Base-by-base conservation (phyloP, 2,888 invertebrate species). In the Gymnosoma rotundatum region DNA sequence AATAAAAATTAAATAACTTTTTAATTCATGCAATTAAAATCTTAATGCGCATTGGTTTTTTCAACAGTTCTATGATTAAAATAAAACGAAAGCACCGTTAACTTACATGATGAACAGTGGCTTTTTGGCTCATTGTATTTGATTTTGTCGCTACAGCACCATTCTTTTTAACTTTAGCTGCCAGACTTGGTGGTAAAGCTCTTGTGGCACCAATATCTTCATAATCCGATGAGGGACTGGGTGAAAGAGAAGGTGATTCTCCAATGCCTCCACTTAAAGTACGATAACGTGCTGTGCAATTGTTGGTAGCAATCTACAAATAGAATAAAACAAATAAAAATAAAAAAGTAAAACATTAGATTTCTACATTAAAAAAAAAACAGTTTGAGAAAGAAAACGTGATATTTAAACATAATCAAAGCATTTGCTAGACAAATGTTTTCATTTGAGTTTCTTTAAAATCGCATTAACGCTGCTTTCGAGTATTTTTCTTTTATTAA, bases 201-300 rank as follows among this genome's bases (percentile, higher is more conserved):
- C 92, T 89, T 78, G 92, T 91, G 89, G 94, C 93, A 87, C 94
- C 94, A 89, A 95, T 95, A 90, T 95, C 94, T 92, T 95, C 95
- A 91, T 95, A 95, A 92, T 95, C 95, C 87, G 94, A 95, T 90
- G 95, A 95, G 86, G 95, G 95, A 90, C 94, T 95, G 76, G 95
- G 94, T 79, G 95, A 95, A 73, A 92, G 88, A 54, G 92, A 92
- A 42, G 92, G 92, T 48, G 92, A 92, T 79, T 93, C 94, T 86
- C 94, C 94, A 88, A 93, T 93, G 86, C 94, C 94, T 87, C 94
- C 94, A 91, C 94, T 94, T 86, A 94, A 92, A 86, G 92, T 92
- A 73, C 92, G 89, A 88, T 92, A 92, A 74, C 92, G 90, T 78
- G 92, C 92, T 67, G 92, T 92, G 87, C 92, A 92, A 89, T 92